Evolutionary conservation across 2,113 vertebrate genomes (phyloP).

Genomic region (Diadophis punctatus): DNA sequence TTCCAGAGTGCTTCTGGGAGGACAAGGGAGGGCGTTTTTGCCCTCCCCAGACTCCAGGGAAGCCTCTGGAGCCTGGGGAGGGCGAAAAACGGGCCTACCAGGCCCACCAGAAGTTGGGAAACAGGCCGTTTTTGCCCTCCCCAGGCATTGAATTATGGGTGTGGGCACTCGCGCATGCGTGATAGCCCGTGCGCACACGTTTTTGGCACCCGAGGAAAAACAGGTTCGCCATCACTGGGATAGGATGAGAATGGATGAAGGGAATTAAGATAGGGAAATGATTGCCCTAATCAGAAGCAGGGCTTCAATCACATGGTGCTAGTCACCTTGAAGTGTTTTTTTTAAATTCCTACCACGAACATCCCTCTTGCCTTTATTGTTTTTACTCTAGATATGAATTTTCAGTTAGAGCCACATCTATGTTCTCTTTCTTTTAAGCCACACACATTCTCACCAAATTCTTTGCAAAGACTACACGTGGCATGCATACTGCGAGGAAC

Average conservation of each 20-base stretch:
- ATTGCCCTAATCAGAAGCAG: not conserved
- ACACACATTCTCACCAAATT: not conserved
- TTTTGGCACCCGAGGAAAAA: too few relatives aligned
- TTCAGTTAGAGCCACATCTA: not conserved
- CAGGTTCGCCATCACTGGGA: too few relatives aligned
- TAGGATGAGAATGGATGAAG: not conserved
- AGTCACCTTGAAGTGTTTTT: not conserved
- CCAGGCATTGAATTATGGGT: too few relatives aligned
- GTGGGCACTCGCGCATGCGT: too few relatives aligned
- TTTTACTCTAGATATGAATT: not conserved
- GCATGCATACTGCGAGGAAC: not conserved
- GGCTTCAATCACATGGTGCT: not conserved
- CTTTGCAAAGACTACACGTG: not conserved
- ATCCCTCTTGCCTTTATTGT: not conserved
- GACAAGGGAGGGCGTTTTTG: too few relatives aligned
- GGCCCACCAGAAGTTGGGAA: too few relatives aligned
- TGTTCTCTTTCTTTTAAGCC: not conserved
- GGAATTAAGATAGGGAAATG: not conserved
- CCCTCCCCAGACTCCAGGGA: too few relatives aligned
- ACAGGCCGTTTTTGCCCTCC: too few relatives aligned
- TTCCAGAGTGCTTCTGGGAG: too few relatives aligned
- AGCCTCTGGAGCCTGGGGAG: too few relatives aligned
- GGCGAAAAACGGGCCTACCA: too few relatives aligned
- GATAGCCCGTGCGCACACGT: too few relatives aligned
- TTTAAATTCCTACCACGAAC: not conserved